Base-by-base conservation (phyloP, 2,888 invertebrate genomes). In the Adelphocoris suturalis region DNA sequence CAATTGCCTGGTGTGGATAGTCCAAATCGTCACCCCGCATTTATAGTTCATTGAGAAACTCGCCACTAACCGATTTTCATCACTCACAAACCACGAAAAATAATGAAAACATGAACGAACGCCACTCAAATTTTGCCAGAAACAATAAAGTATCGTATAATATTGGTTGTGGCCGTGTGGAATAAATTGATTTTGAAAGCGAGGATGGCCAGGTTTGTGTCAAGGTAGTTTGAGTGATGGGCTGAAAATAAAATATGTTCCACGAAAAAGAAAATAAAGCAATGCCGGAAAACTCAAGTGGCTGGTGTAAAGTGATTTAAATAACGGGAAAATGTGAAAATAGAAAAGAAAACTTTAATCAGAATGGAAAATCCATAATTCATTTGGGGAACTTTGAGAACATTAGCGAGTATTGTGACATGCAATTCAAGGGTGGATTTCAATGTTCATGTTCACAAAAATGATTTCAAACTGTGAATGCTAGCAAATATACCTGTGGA, bases 211-310 rank as follows among this genome's bases (percentile, higher is more conserved):
- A 2, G 5, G 14, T 52, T 52, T 52, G 11, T 16, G 52, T 52
- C 52, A 52, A 52, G 11, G 16, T 52, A 7, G 12, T 16, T 52
- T 12, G 16, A 12, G 57, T 16, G n/a, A n/a, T 57, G 57, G 57
- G 57, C 16, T 16, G 57, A 57, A 57, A 57, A 57, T n/a, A 55
- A 16, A 55, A n/a, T n/a, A n/a, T n/a, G n/a, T 11, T n/a, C 68
- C 68, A 68, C 23, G 13, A 16, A 37, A 19, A 80, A 14, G 9
- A 80, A 7, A 80, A 76, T 19, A 76, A 76, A 14, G 14, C 28
- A 48, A 11, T 14, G 80, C 80, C 80, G 80, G 48, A 80, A 80
- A 80, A 80, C 80, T 80, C 80, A 48, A 68, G 68, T 68, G 68
- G 80, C 80, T 80, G 80, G 46, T 80, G 80, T 14, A 46, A 80